Base-by-base conservation (phyloP, 1,140 invertebrate genomes). In the Bilobella aurantiaca region DNA sequence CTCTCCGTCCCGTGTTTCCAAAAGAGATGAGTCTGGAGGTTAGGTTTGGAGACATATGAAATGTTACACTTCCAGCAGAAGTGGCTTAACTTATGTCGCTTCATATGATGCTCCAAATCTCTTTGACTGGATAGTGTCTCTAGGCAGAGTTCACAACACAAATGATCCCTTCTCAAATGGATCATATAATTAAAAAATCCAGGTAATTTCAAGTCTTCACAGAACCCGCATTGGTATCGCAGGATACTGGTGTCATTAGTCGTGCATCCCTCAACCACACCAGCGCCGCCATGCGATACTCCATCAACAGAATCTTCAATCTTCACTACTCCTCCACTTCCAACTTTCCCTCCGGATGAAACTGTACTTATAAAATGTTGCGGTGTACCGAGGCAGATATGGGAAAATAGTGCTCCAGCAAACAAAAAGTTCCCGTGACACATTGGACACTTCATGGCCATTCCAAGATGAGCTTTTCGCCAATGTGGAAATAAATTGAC, bases 1-100 rank as follows among this genome's bases (percentile, higher is more conserved):
- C 89, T 90, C 75, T 91, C 89, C 2, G 89, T 91, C 16, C 89
- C 89, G 76, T 93, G 89, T 75, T 93, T 92, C 90, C 89, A 93
- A 75, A 90, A 91, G 42, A 91, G 77, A 80, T 93, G 89, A 74
- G 89, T 89, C 34, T 86, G 89, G 58, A 91, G 91, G 73, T 91
- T 88, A 42, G 85, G 85, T 76, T 91, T 90, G 76, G 90, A 90
- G 60, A 87, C 81, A 75, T 91, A 92, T 2, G 89, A 84, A 68
- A 91, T 88, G 28, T 86, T 86, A 77, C 89, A 91, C 42, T 87
- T 83, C 76, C 90, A 91, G 75, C 90, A 92, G 23, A 90, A 76
- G 77, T 91, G 88, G 77, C 89, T 82, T 30, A 91, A 76, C 76
- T 91, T 91, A 75, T 92, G 90, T 30, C 69, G 70, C 75, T 91